Evolutionary conservation across 2,888 invertebrate species (phyloP), one percentile per base, ranked within the genome.

Genomic region (Aromia moschata): DNA sequence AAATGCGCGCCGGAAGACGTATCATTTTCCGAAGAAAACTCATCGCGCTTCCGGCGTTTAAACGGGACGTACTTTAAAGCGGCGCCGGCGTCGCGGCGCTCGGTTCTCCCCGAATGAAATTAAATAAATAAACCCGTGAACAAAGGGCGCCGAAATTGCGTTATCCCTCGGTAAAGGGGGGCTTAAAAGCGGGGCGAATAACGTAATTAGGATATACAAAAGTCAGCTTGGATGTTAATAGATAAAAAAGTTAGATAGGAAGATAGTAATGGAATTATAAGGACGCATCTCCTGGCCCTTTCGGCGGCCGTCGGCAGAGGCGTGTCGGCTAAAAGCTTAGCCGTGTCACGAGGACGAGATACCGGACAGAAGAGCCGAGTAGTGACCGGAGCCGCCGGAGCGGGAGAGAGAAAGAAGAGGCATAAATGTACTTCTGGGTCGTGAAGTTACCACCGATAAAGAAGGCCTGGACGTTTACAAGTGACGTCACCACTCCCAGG

Each of bases 231-330:
- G 70, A 70, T 73, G 79, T 75, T 79, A 78, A 79, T 79, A 78
- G 78, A 78, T 77, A 78, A 79, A 79, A 79, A 71, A 76, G 77
- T 74, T 70, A 72, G 73, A 74, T 74, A 76, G 74, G 73, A 74
- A 73, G 75, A 75, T 75, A 77, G 75, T 78, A 78, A 77, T 77
- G 74, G 75, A 77, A 78, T 78, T 77, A 77, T 76, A 75, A 77
- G 74, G 74, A 73, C 71, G 67, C 51, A 44, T 71, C 64, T 60
- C 67, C 72, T 71, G 69, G 70, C 72, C n/a, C n/a, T n/a, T n/a
- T n/a, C n/a, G n/a, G n/a, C 57, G 71, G 68, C 58, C 60, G 68
- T 65, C 66, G 62, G 56, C 18, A 15, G 49, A 20, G 30, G 49
- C 25, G 38, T 63, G 70, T 65, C 38, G 61, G 61, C 59, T 67